These are phyloP conservation scores for Corydoras maculifer DNA, from an alignment of 2,113 vertebrate genomes.

Conservation along the genomic window DNA sequence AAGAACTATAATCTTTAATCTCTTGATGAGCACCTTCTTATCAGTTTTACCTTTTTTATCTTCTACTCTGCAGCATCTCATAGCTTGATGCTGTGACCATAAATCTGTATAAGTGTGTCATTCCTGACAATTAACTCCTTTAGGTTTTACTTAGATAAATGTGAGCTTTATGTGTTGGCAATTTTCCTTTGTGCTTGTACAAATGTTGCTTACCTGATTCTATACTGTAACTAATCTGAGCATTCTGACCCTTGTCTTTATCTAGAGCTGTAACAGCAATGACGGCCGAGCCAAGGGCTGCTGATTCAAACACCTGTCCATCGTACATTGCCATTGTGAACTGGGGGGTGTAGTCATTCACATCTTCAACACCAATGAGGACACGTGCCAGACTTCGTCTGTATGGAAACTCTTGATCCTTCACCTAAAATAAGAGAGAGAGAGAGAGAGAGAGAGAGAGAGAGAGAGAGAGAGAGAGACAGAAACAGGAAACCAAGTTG, in stretches of 20 bases:
- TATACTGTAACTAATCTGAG: slow-evolving; percentile 83
- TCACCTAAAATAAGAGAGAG: slow-evolving; percentile 68
- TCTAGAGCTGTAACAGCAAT: slow-evolving; percentile 90
- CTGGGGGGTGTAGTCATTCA: slow-evolving; percentile 89
- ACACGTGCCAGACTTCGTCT: slow-evolving; percentile 87
- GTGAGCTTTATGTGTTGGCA: no score
- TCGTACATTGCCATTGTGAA: slow-evolving; percentile 88
- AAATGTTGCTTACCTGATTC: slow-evolving; percentile 78
- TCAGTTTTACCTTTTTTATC: no score
- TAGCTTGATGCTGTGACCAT: no score
- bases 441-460: neutral
- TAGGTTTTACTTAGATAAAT: no score
- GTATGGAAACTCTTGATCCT: slow-evolving; percentile 95
- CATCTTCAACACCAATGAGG: slow-evolving; percentile 85
- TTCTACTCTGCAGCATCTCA: no score
- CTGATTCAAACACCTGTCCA: slow-evolving; percentile 88
- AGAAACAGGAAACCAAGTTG: neutral
- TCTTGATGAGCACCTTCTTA: no score
- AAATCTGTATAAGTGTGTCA: no score
- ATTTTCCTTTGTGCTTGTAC: neutral
- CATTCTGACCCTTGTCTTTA: slow-evolving; percentile 93
- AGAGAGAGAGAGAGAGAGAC: neutral
- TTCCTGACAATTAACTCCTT: no score
- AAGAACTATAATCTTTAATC: no score
- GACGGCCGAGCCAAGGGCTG: slow-evolving; percentile 89